Evolutionary conservation across 2,113 vertebrate species (phyloP).

Genomic region (Ariopsis seemanni): DNA sequence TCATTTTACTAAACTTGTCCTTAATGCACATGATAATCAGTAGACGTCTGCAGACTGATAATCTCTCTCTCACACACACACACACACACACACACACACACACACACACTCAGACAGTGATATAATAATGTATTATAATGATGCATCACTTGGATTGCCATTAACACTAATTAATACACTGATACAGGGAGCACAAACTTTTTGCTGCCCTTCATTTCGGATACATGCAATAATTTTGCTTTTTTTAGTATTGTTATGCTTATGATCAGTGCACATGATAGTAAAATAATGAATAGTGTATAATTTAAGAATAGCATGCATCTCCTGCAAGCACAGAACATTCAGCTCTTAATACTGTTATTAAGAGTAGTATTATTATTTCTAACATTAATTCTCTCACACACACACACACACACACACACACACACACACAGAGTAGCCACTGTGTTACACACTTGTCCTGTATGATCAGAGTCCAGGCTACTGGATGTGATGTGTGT

Average conservation of each 20-base stretch:
- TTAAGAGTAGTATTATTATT: too few relatives aligned
- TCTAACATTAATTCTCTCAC: neutral
- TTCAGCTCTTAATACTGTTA: too few relatives aligned
- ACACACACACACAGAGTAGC: conserved; percentile 1
- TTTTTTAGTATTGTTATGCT: neutral
- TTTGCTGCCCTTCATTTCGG: neutral
- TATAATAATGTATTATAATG: too few relatives aligned
- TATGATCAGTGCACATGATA: neutral
- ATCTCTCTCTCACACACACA: neutral
- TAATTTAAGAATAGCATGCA: neutral
- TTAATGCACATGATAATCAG: too few relatives aligned
- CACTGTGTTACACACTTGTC: neutral
- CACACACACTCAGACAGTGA: neutral
- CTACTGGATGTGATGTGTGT: neutral
- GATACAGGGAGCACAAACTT: neutral
- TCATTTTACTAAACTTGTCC: too few relatives aligned
- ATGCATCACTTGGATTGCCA: too few relatives aligned
- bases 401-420: conserved; percentile 8
- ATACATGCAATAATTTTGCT: neutral
- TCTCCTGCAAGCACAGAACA: neutral
- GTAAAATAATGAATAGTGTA: neutral
- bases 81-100: neutral
- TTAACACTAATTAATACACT: neutral
- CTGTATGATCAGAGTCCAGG: neutral
- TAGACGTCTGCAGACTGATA: too few relatives aligned